Conservation (phyloP, 2,113 vertebrate species). For the Sander vitreus region DNA sequence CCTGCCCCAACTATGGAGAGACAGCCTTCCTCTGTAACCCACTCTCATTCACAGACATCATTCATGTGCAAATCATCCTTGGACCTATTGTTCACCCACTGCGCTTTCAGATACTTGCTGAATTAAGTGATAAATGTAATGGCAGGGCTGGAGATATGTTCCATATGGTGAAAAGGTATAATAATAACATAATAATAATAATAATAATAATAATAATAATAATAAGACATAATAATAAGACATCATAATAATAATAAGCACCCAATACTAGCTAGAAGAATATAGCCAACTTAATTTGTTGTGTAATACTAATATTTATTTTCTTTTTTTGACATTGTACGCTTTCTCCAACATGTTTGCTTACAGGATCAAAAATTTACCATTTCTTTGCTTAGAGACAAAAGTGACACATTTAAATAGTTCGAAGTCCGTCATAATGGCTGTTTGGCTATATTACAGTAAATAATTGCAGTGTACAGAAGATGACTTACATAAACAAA, state of each 20-base stretch:
- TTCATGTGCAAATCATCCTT: slow-evolving; percentile 86
- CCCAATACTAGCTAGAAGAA: slow-evolving; percentile 27
- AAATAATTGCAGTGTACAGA: not conserved
- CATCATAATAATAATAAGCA: not conserved
- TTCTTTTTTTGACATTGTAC: not conserved
- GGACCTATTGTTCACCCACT: slow-evolving; percentile 74
- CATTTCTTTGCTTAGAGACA: not conserved
- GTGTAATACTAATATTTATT: not conserved
- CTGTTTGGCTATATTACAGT: not conserved
- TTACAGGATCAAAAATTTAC: not conserved
- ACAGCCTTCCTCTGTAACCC: slow-evolving; percentile 82
- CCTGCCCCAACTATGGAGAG: slow-evolving; percentile 70
- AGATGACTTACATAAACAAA: not conserved
- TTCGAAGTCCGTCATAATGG: not conserved
- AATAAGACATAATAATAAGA: slow-evolving; percentile 15
- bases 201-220: slow-evolving; percentile 31
- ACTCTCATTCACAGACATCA: slow-evolving; percentile 82
- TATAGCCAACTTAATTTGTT: not conserved
- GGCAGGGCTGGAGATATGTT: slow-evolving; percentile 66
- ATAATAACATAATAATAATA: slow-evolving; percentile 22
- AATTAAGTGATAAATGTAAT: slow-evolving; percentile 81
- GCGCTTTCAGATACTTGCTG: slow-evolving; percentile 80
- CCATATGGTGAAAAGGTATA: slow-evolving; percentile 63
- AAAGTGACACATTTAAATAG: not conserved
- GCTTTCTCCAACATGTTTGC: not conserved